These are phyloP conservation scores for Papilio demoleus DNA, from an alignment of 2,888 invertebrate species.

Conservation along the genomic window DNA sequence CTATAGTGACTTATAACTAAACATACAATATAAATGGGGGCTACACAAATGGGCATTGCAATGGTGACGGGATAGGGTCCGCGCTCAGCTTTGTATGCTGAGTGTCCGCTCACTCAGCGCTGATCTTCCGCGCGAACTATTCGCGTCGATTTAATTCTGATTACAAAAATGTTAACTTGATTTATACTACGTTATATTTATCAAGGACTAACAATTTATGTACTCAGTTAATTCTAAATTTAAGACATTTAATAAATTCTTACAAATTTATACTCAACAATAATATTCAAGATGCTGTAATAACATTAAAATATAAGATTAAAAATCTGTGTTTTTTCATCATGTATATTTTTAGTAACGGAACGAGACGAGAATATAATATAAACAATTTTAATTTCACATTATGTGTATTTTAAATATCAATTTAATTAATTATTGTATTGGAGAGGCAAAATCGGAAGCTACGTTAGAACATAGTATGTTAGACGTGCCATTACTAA, in stretches of 20 bases:
- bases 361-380: slow-evolving; percentile 9
- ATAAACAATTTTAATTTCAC: neutral
- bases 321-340: neutral
- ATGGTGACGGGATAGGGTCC: too few species aligned
- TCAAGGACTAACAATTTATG: neutral
- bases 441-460: neutral
- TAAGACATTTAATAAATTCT: neutral
- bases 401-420: neutral
- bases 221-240: neutral
- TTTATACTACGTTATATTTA: too few species aligned
- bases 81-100: too few species aligned
- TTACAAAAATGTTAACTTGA: too few species aligned
- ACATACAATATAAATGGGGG: too few species aligned
- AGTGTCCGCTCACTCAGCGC: too few species aligned
- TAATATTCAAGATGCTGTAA: neutral
- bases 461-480: slow-evolving; percentile 1
- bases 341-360: slow-evolving; percentile 12
- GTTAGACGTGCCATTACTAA: neutral
- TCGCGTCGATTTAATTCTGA: too few species aligned
- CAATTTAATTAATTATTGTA: neutral
- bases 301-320: neutral
- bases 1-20: too few species aligned
- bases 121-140: too few species aligned
- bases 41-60: too few species aligned
- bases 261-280: neutral